A percentile compares a stretch with the other conserved stretches of the same genome.
phyloP scores from a whole-genome alignment of 30 jellyfish, hydroid and myxozoan genomes.

The Pelagia noctiluca region DNA sequence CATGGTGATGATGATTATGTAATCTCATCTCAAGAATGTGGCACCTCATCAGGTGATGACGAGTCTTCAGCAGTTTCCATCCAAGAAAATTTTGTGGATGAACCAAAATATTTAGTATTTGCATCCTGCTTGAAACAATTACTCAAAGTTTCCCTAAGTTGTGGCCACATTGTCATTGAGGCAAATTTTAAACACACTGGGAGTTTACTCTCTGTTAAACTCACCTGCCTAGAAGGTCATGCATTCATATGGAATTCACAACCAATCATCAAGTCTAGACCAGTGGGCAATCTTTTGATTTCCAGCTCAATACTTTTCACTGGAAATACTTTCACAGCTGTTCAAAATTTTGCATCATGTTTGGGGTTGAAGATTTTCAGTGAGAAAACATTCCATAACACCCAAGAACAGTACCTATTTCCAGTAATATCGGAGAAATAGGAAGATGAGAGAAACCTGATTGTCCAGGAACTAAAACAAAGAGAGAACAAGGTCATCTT shows the following conservation, averaged over 20 bases:
- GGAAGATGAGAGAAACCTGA: background rate
- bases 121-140: constrained; percentile 3
- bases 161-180: constrained; percentile 7
- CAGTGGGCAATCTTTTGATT: constrained; percentile 14
- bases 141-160: background rate
- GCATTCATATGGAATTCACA: background rate
- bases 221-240: constrained; percentile 4
- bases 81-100: background rate
- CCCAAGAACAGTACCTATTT: constrained; percentile 2
- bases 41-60: background rate
- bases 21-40: constrained; percentile 20
- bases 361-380: constrained; percentile 5
- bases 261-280: constrained; percentile 5
- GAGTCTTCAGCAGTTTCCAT: background rate
- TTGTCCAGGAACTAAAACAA: background rate
- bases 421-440: constrained; percentile 10
- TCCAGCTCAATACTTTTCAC: constrained; percentile 4
- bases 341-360: constrained; percentile 6
- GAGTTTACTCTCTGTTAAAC: constrained; percentile 8
- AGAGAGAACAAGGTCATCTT: background rate
- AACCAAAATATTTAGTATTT: constrained; percentile 12
- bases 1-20: background rate
- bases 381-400: background rate
- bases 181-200: background rate
- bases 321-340: background rate